phyloP scores from a whole-genome alignment of 2,113 vertebrate genomes.

The Podarcis muralis region DNA sequence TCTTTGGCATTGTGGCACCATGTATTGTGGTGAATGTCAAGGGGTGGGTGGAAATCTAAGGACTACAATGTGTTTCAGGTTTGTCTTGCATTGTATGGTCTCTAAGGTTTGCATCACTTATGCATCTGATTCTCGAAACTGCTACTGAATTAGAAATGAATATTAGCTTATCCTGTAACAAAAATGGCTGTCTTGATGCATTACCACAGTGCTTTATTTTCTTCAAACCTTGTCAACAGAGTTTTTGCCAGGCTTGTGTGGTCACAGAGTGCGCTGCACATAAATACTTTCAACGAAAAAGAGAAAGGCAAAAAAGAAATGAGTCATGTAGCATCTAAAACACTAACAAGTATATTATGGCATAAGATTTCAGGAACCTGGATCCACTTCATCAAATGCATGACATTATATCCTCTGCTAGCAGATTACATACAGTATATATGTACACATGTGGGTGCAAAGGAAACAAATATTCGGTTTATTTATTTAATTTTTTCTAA shows the following conservation, averaged over 20 bases:
- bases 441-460: neutral
- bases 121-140: neutral
- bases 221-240: neutral
- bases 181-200: neutral
- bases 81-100: neutral
- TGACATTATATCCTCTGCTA: neutral
- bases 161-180: neutral
- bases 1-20: neutral
- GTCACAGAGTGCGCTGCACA: neutral
- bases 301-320: neutral
- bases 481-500: too few relatives aligned
- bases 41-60: neutral
- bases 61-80: too few relatives aligned
- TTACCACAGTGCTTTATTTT: neutral
- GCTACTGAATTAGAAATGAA: neutral
- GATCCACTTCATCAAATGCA: neutral
- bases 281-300: neutral
- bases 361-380: neutral
- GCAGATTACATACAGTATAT: too few relatives aligned
- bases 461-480: neutral
- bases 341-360: neutral
- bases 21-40: neutral
- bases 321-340: neutral
- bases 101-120: neutral
- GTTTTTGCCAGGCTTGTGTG: neutral